A percentile compares a stretch with the other conserved stretches of the same genome.
Conservation (phyloP, 2,888 invertebrate genomes). For the Dendrolimus houi region DNA sequence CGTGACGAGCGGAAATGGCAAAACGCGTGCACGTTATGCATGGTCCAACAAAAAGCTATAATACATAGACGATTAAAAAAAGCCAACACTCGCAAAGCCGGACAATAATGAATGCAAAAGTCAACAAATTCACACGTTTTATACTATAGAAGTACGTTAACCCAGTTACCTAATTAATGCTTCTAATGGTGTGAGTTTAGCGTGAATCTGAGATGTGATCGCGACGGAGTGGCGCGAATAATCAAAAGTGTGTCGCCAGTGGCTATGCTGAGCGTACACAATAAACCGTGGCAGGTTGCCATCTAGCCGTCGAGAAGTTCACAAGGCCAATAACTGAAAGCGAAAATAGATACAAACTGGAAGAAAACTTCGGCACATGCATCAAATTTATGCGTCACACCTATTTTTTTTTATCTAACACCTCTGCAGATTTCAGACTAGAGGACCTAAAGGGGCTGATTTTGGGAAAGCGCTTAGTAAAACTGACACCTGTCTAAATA, state of each 20-base stretch:
- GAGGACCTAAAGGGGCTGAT: too few relatives aligned
- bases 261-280: neutral
- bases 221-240: conserved; percentile 8
- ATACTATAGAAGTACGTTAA: conserved; percentile 64
- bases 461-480: too few relatives aligned
- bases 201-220: conserved; percentile 27
- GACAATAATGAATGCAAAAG: conserved; percentile 17
- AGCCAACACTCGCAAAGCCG: conserved; percentile 16
- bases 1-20: conserved; percentile 66
- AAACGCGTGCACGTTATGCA: conserved; percentile 47
- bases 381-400: conserved; percentile 2
- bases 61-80: neutral
- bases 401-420: conserved; percentile 1
- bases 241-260: conserved; percentile 53
- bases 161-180: conserved; percentile 64
- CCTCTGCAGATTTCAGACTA: too few relatives aligned
- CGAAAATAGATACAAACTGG: conserved; percentile 46
- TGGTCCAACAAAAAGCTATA: conserved; percentile 20
- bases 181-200: conserved; percentile 9
- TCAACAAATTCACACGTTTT: conserved; percentile 27
- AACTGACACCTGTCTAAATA: too few relatives aligned
- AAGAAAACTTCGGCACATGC: conserved; percentile 24
- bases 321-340: conserved; percentile 64
- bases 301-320: conserved; percentile 39
- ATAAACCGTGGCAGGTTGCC: conserved; percentile 56